Base-by-base conservation (phyloP, 2,113 vertebrate genomes). In the Chionodraco myersi region DNA sequence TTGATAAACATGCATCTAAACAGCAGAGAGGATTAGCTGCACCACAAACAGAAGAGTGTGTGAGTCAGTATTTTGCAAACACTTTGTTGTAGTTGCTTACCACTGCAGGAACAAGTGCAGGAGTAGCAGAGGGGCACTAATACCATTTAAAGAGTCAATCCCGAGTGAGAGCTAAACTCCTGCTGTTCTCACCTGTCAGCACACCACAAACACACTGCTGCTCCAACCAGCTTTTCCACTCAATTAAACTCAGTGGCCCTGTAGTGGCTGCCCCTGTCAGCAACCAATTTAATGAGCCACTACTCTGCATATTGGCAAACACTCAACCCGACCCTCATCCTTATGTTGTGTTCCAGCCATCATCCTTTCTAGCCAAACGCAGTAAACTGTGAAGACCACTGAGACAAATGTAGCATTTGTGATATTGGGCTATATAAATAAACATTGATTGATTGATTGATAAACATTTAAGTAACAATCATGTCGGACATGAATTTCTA, bases 181-280 rank as follows among this genome's bases (percentile, higher is more conserved):
- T 76, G 67, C 76, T 84, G 72, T 76, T 75, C 57, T 87, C 80
- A 86, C 73, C 75, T 87, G 87, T 66, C 77, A 82, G 62, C 80
- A 54, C 13, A 51, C 47, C 82, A 47, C 63, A 85, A 78, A 83
- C 73, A 83, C 69, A 64, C 0, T 0, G 16, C 51, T 48, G 48
- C 74, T 60, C 30, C 52, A 73, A 87, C 69, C 71, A 81, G 79
- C 51, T 76, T 86, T 88, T 91, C 83, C 87, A 80, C 80, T 84
- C 78, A 67, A 75, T 88, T 89, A 63, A 69, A 72, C 74, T 60
- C 75, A 57, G 67, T 58, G 72, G 61, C 59, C 21, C 72, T 77
- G 56, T 18, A 65, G 76, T 63, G 63, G 70, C 80, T 44, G 5
- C 64, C 47, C 26, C 47, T 74, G 82, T 87, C 84, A 87, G 74